A percentile compares a stretch with the other conserved stretches of the same genome.
Conservation (phyloP, 2,113 vertebrate species). For the Pedetes capensis region DNA sequence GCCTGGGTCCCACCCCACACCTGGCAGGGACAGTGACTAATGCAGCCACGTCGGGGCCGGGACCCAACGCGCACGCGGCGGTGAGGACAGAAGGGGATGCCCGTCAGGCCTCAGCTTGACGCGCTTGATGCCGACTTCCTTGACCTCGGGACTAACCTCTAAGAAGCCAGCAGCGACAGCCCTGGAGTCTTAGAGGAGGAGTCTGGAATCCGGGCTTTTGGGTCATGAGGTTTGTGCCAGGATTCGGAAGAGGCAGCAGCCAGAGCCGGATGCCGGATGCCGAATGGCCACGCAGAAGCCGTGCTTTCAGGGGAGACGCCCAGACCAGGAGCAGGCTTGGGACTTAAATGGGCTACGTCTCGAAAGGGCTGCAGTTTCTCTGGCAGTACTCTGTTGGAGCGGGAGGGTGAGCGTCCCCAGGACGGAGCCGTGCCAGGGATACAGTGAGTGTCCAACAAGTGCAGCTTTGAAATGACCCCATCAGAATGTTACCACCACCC, state of each 20-base stretch:
- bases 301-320: neutral
- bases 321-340: neutral
- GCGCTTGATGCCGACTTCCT: neutral
- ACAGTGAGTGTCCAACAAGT: neutral
- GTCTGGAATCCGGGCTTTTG: neutral
- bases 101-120: neutral
- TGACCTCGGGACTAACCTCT: neutral
- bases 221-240: neutral
- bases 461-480: no score
- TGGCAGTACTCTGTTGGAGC: no score
- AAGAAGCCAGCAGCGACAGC: neutral
- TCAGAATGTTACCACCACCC: neutral
- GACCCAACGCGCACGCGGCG: slow-evolving; percentile 15
- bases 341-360: neutral
- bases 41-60: accelerated
- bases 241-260: neutral
- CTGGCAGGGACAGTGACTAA: neutral
- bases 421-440: accelerated
- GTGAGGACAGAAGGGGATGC: neutral
- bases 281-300: neutral
- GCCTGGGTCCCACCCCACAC: neutral
- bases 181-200: neutral
- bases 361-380: neutral
- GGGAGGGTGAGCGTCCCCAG: neutral
- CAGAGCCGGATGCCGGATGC: neutral